Conservation (phyloP, 2,797 vertebrate genomes). For the Cetoscarus ocellatus region DNA sequence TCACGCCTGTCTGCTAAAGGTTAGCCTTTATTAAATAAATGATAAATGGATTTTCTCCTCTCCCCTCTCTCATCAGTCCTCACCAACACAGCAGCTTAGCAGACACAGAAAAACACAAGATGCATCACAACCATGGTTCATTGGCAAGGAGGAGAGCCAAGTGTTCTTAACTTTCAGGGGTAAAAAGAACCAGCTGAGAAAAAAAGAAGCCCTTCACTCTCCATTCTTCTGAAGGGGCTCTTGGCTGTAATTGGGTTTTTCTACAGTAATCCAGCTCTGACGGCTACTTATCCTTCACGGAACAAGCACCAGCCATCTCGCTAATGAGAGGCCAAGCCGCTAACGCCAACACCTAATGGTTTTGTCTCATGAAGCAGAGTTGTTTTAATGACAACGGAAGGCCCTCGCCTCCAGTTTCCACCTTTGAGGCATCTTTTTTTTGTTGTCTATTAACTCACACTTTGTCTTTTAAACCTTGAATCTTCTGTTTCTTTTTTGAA, state of each 20-base stretch:
- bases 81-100: not conserved
- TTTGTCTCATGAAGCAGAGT: constrained; percentile 42
- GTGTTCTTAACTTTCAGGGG: constrained; percentile 21
- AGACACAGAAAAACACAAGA: not conserved
- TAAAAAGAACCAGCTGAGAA: not conserved
- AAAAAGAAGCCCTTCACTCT: not conserved
- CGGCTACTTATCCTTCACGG: constrained; percentile 66
- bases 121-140: not conserved
- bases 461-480: not conserved
- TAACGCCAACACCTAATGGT: constrained; percentile 39
- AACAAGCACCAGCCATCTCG: constrained; percentile 63
- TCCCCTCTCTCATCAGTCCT: not conserved
- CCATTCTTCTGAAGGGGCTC: constrained; percentile 26
- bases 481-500: not conserved
- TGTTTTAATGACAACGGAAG: constrained; percentile 44
- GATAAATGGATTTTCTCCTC: constrained; percentile 40
- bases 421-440: constrained; percentile 1
- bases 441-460: not conserved
- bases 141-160: not conserved
- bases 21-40: constrained; percentile 63
- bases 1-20: constrained; percentile 53
- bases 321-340: constrained; percentile 60
- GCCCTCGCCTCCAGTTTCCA: constrained; percentile 36
- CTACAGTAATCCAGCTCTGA: constrained; percentile 57
- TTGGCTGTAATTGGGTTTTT: constrained; percentile 57